Evolutionary conservation across 2,888 invertebrate species (phyloP), one percentile per base, ranked within the genome.

Genomic region (Pycnomerus fuliginosus): DNA sequence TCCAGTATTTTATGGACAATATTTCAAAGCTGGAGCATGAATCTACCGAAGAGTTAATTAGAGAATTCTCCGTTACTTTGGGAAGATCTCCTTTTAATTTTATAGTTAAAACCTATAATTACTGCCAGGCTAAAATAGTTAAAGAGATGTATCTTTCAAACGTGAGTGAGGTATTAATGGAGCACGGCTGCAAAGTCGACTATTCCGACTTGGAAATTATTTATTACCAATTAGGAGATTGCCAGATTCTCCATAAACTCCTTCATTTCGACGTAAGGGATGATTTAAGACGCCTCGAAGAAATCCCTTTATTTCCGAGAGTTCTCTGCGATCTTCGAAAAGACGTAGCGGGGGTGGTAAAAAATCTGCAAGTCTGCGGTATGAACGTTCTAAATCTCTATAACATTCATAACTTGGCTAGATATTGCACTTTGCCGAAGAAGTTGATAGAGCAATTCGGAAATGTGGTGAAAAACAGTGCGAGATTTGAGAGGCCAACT

Each of bases 141-240:
- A n/a, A n/a, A n/a, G n/a, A n/a, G n/a, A n/a, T n/a, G n/a, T n/a
- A n/a, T n/a, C n/a, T n/a, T n/a, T n/a, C 27, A 11, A 27, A 2
- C 12, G 14, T 10, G 7, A 13, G 27, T 13, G 11, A 10, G 11
- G 7, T 29, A 14, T 12, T 29, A 3, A 1, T 29, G 3, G 8
- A 14, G 2, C 7, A 29, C 3, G 29, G 29, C 2, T 15, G 16
- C 2, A 7, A n/a, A 8, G 13, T 29, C 4, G 29, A 29, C 8
- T 29, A 14, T 14, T 29, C 29, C 5, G 29, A 29, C 15, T n/a
- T 29, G 8, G 29, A 29, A 29, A 8, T 29, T n/a, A 15, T 29
- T 1, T 29, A 29, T 12, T 14, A 16, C 3, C 29, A 29, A 16
- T 29, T 29, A 2, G 29, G 29, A 1, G 29, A 29, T 14, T 29